phyloP scores from a whole-genome alignment of 2,113 vertebrate species.

The Rhea americana region DNA sequence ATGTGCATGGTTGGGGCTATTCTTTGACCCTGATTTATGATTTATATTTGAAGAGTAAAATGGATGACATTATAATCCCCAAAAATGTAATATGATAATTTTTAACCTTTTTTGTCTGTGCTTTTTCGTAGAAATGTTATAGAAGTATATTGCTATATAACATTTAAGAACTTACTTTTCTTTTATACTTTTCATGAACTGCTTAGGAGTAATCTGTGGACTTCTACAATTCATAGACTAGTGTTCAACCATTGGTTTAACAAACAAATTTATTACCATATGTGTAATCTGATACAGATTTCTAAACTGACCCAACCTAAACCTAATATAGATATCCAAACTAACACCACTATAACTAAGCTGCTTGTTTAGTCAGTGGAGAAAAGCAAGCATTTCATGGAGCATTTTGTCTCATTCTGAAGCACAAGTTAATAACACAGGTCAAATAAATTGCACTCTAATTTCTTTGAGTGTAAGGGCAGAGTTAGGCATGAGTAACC shows the following conservation, averaged over 20 bases:
- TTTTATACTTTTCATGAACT: background rate
- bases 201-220: background rate
- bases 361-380: background rate
- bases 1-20: background rate
- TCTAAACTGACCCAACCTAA: background rate
- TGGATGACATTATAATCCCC: background rate
- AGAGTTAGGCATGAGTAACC: background rate
- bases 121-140: background rate
- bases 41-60: background rate
- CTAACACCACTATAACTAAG: background rate
- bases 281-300: background rate
- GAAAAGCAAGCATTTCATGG: background rate
- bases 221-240: background rate
- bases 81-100: background rate
- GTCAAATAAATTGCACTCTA: background rate
- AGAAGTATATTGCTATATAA: background rate
- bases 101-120: background rate
- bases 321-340: background rate
- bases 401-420: background rate
- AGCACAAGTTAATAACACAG: background rate
- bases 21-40: background rate
- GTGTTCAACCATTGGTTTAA: background rate
- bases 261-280: background rate
- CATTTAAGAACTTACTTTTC: background rate
- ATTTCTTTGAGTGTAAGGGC: background rate